phyloP scores from a whole-genome alignment of 2,113 vertebrate species.

The Gyps fulvus region DNA sequence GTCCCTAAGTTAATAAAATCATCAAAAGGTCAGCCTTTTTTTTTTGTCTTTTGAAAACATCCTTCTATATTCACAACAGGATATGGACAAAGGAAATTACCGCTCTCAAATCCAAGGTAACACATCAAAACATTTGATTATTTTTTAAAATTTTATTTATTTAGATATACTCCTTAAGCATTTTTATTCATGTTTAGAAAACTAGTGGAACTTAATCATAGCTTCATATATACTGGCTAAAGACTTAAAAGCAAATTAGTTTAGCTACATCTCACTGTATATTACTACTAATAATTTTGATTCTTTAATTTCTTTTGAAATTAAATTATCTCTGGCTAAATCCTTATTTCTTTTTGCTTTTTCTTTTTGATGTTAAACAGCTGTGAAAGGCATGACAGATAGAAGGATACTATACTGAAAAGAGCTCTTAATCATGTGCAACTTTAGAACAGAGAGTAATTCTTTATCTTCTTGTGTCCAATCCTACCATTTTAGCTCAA shows the following conservation, averaged over 20 bases:
- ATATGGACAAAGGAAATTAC: neutral
- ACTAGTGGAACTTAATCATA: neutral
- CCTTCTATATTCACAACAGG: neutral
- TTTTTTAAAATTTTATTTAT: neutral
- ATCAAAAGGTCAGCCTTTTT: constrained; percentile 9
- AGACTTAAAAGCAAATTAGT: neutral
- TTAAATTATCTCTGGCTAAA: neutral
- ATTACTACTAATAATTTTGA: neutral
- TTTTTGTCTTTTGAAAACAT: neutral
- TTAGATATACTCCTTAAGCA: neutral
- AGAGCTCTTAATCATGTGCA: neutral
- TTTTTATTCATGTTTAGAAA: neutral
- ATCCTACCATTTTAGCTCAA: neutral
- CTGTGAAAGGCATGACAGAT: neutral
- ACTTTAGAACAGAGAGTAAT: neutral
- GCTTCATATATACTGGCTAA: neutral
- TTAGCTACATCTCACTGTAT: neutral
- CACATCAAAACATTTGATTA: neutral
- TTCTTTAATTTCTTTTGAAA: neutral
- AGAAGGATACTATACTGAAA: neutral
- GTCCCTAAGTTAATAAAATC: constrained; percentile 36
- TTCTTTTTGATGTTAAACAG: neutral
- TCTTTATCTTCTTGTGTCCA: neutral
- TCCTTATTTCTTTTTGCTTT: neutral
- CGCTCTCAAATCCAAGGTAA: neutral